These are phyloP conservation scores for Cancer borealis DNA, from an alignment of 2,888 invertebrate species.

Conservation along the genomic window DNA sequence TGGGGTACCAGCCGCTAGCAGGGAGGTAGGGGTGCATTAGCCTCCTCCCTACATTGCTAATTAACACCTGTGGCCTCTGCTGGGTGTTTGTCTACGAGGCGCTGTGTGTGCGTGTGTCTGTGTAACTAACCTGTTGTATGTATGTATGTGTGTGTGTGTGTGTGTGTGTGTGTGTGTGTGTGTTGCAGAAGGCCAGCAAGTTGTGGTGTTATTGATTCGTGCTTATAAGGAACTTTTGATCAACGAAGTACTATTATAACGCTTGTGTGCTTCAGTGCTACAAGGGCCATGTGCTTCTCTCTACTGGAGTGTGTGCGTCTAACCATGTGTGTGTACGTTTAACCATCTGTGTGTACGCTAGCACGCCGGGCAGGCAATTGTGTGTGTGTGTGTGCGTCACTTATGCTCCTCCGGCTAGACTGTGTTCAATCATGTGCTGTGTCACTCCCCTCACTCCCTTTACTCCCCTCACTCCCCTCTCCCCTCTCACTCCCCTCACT, in stretches of 20 bases:
- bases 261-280: constrained; percentile 20
- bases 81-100: neutral
- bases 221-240: neutral
- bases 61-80: neutral
- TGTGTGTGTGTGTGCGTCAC: neutral
- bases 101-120: neutral
- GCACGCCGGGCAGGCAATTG: neutral
- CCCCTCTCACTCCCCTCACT: neutral
- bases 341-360: neutral
- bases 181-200: neutral
- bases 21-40: constrained; percentile 77
- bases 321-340: neutral
- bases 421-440: constrained; percentile 28
- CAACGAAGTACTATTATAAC: neutral
- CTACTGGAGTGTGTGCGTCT: neutral
- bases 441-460: neutral
- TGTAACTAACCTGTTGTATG: neutral
- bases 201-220: neutral
- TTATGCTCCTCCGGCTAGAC: neutral
- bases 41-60: neutral
- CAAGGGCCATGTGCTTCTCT: neutral
- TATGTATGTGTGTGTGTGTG: constrained; percentile 1
- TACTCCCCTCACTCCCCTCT: neutral
- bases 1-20: constrained; percentile 72
- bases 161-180: neutral